phyloP scores from a whole-genome alignment of 2,888 invertebrate species.

The Drosophila anomelani region DNA sequence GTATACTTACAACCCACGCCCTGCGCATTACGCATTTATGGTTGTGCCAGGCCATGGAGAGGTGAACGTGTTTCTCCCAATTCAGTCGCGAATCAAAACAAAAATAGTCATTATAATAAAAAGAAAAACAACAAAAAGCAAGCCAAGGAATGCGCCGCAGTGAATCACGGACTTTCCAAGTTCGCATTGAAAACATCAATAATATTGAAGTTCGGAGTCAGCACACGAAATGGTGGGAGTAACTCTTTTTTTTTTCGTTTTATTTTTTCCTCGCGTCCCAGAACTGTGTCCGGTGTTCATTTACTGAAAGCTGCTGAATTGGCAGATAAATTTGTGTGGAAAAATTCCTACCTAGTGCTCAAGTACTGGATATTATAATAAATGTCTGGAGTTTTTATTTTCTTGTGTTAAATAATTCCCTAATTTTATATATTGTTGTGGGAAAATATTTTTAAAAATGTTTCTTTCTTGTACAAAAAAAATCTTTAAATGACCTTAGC shows the following conservation, averaged over 20 bases:
- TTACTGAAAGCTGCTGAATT: neutral
- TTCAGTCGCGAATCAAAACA: slow-evolving; percentile 33
- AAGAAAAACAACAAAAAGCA: neutral
- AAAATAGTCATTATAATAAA: slow-evolving; percentile 17
- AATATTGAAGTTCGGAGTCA: slow-evolving; percentile 14
- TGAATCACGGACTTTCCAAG: slow-evolving; percentile 31
- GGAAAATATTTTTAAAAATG: neutral
- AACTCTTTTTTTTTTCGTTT: neutral
- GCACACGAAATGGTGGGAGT: slow-evolving; percentile 23
- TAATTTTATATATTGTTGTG: neutral
- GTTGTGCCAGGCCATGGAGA: slow-evolving; percentile 42
- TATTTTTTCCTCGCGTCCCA: neutral
- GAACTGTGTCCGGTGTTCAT: slow-evolving; percentile 1
- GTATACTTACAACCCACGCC: slow-evolving; percentile 28
- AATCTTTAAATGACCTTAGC: neutral
- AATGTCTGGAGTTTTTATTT: neutral
- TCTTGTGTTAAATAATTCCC: neutral
- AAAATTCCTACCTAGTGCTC: neutral
- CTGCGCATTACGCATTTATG: slow-evolving; percentile 39
- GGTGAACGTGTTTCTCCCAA: slow-evolving; percentile 35
- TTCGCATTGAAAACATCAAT: slow-evolving; percentile 15
- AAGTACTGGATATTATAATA: neutral
- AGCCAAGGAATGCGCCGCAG: slow-evolving; percentile 25
- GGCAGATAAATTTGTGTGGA: neutral
- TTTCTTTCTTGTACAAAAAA: neutral